These are phyloP conservation scores for Albula goreensis DNA, from an alignment of 2,113 vertebrate species.

Conservation along the genomic window DNA sequence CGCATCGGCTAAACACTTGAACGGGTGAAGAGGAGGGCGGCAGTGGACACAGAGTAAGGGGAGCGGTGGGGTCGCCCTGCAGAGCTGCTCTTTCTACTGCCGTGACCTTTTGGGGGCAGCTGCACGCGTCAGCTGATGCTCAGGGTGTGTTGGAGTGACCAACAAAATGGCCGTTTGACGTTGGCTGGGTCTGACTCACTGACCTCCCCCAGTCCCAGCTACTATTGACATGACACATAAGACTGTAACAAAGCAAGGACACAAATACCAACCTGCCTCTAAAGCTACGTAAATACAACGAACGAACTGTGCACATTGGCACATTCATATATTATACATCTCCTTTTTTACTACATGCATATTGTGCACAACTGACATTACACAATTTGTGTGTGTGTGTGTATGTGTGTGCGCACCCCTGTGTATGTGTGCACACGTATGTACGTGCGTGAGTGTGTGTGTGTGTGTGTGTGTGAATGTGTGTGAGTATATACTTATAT, in stretches of 20 bases:
- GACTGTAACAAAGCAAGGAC: not conserved
- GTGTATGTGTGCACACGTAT: no score
- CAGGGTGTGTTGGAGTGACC: not conserved
- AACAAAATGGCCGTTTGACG: not conserved
- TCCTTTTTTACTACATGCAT: no score
- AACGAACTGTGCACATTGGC: no score
- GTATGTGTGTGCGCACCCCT: no score
- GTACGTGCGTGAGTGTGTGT: no score
- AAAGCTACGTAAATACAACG: not conserved
- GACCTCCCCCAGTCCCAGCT: not conserved
- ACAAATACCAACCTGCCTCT: not conserved
- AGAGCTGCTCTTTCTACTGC: not conserved
- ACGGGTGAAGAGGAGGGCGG: not conserved
- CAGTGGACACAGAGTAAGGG: not conserved
- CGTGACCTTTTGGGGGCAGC: not conserved
- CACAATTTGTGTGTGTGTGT: no score
- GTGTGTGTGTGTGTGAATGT: no score
- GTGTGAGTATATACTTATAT: no score
- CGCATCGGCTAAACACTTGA: not conserved
- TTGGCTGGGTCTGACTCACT: not conserved
- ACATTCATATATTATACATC: no score
- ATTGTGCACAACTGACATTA: no score
- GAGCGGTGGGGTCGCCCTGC: not conserved
- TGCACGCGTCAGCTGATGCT: constrained; percentile 7
- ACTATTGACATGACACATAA: not conserved